Evolutionary conservation across 2,113 vertebrate genomes (phyloP).

Genomic region (Chaetodon auriga): DNA sequence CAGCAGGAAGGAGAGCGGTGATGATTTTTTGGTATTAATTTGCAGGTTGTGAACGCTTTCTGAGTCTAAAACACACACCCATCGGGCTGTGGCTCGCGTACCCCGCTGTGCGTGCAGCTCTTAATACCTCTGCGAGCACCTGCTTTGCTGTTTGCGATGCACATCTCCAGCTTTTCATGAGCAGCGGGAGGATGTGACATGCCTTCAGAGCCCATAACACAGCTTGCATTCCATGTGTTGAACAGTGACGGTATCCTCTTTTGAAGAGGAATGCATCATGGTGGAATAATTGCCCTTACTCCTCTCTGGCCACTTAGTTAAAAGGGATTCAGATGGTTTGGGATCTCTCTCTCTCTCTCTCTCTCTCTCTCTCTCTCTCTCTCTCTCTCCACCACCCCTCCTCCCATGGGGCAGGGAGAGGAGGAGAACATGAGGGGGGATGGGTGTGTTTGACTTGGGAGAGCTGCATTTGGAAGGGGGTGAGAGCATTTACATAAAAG

Average conservation of each 20-base stretch:
- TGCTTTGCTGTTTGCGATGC: constrained; percentile 43
- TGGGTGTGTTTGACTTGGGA: constrained; percentile 82
- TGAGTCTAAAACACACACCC: neutral
- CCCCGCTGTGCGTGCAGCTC: neutral
- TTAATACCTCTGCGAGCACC: constrained; percentile 27
- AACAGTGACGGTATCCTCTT: constrained; percentile 73
- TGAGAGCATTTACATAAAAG: constrained; percentile 75
- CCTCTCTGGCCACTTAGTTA: constrained; percentile 80
- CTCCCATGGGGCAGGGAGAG: constrained; percentile 68
- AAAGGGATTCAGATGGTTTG: constrained; percentile 86
- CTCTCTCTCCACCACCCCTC: constrained; percentile 76
- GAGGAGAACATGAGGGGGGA: constrained; percentile 61
- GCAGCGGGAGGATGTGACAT: constrained; percentile 27
- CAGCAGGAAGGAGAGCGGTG: too few relatives aligned
- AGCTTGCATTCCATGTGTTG: constrained; percentile 73
- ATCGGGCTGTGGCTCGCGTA: neutral
- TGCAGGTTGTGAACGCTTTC: neutral
- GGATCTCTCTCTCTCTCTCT: constrained; percentile 63
- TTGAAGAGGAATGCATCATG: constrained; percentile 82
- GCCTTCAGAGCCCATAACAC: constrained; percentile 59
- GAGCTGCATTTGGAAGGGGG: constrained; percentile 75
- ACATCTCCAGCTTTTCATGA: neutral
- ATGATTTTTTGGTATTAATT: neutral
- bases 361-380: constrained; percentile 40
- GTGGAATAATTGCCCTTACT: constrained; percentile 84